Percentiles rank a stretch among this genome's conserved stretches.
phyloP scores from a whole-genome alignment of 2,797 vertebrate species.

The Acridotheres tristis region DNA sequence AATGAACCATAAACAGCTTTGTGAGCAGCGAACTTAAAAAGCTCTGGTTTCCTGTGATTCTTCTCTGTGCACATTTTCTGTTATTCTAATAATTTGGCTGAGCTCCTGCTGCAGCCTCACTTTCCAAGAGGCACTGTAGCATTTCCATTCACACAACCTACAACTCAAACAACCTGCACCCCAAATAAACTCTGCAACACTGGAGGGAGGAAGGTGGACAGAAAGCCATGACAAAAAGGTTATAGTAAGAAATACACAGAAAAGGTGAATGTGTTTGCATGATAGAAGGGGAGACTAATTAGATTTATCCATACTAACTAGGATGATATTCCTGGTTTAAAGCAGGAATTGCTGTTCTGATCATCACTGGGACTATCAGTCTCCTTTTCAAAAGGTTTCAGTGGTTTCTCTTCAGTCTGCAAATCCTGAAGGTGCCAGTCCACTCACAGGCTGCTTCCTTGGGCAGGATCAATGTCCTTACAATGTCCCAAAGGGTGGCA shows the following conservation, averaged over 20 bases:
- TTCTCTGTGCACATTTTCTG: neutral
- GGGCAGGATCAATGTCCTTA: neutral
- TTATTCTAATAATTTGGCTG: conserved; percentile 7
- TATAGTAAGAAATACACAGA: neutral
- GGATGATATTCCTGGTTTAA: neutral
- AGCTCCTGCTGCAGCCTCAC: neutral
- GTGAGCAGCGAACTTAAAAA: neutral
- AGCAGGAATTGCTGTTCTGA: neutral
- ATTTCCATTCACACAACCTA: neutral
- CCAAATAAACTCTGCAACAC: neutral
- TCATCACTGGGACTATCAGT: neutral
- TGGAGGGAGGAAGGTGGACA: neutral
- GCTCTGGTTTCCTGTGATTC: neutral
- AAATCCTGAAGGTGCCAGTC: neutral
- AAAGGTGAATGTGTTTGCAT: neutral
- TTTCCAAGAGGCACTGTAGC: neutral
- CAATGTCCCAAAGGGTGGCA: neutral
- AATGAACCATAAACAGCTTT: neutral
- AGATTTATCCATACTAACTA: neutral
- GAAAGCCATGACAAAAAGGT: neutral
- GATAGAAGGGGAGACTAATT: neutral
- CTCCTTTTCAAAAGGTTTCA: neutral
- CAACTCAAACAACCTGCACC: neutral
- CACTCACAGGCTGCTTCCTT: neutral
- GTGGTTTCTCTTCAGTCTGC: neutral